phyloP scores from a whole-genome alignment of 2,888 invertebrate genomes.

The Acanthosepion lycidas region DNA sequence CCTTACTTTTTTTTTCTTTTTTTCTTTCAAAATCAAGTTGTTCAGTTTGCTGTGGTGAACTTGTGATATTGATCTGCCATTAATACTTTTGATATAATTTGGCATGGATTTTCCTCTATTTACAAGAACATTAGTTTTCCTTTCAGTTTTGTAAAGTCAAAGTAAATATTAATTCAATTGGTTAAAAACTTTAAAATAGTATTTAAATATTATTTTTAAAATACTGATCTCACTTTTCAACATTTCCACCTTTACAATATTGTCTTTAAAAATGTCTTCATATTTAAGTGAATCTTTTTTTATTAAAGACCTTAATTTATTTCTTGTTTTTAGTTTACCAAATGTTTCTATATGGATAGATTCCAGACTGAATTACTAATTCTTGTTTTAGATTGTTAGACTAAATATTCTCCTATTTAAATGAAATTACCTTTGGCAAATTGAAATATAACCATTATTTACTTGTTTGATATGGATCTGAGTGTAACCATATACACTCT shows the following conservation, averaged over 20 bases:
- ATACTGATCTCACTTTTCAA: neutral
- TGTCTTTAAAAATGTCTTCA: neutral
- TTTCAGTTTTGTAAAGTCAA: neutral
- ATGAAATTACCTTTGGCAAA: neutral
- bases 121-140: neutral
- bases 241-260: neutral
- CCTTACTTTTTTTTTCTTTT: neutral
- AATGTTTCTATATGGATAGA: neutral
- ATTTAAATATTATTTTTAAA: neutral
- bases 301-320: neutral
- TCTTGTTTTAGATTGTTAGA: neutral
- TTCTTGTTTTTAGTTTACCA: neutral
- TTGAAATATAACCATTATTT: neutral
- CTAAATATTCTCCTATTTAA: neutral
- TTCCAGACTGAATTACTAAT: neutral
- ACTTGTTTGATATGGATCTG: neutral
- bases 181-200: neutral
- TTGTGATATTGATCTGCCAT: constrained; percentile 7
- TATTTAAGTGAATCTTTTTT: neutral
- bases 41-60: constrained; percentile 21
- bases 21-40: no score
- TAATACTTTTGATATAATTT: constrained; percentile 11
- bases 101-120: neutral
- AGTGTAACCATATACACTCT: neutral
- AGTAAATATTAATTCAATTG: neutral